Evolutionary conservation across 2,797 vertebrate species (phyloP), one percentile per base, ranked within the genome.

Genomic region (Micromesistius poutassou): DNA sequence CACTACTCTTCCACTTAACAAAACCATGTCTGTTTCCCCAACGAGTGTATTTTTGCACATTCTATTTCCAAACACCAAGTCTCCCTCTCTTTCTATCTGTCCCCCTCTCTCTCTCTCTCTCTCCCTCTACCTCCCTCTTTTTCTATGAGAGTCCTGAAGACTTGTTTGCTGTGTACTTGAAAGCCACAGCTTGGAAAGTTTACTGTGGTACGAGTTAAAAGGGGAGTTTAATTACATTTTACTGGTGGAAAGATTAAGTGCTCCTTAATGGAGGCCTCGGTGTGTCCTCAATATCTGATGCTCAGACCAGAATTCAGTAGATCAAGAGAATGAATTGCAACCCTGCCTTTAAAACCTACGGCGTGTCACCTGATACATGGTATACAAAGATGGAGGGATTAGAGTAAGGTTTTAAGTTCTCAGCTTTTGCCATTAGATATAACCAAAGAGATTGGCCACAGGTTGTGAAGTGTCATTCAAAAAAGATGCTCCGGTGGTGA

Each of bases 191-290:
- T 84, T 83, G 91, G 91, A 93, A 93, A 91, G 85, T 93, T 92
- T 89, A 91, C 90, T 89, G 90, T 75, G 86, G 90, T 85, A 78
- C 81, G 82, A 92, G 88, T 93, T 92, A 79, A 93, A 92, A 93
- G 81, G 79, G 62, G 79, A 79, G 82, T 79, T 83, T 89, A 89
- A 93, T 91, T 91, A 84, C 85, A 86, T 90, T 93, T 92, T 89
- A 91, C 87, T 89, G 89, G 89, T 81, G 84, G 85, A 84, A 90
- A 91, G 88, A 92, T 92, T 89, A 91, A 71, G 80, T 72, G 81
- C 81, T 82, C 80, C 83, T 76, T 87, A 78, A 89, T 85, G 74
- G 78, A 80, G 79, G 75, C 72, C 75, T 74, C 35, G 8, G 68
- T 42, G 30, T 68, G 25, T 16, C 31, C n/a, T 28, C 38, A 70